Conservation (phyloP, 2,888 invertebrate genomes). For the Chymomyza fuscimana region DNA sequence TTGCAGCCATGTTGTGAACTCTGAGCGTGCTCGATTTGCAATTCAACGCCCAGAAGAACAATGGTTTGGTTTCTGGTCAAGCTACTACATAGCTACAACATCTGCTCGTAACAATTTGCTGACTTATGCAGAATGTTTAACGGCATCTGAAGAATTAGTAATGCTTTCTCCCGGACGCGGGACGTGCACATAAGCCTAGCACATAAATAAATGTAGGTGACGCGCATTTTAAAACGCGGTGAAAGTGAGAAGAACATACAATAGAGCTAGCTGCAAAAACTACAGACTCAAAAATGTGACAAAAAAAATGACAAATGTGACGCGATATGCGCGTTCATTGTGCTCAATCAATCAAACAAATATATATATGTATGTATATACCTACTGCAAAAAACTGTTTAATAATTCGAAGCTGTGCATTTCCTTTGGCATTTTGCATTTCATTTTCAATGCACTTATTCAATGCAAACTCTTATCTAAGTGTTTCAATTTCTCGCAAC, state of each 20-base stretch:
- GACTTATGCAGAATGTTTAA: conserved; percentile 67
- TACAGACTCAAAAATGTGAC: background rate
- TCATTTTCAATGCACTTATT: conserved; percentile 5
- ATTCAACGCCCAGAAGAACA: conserved; percentile 64
- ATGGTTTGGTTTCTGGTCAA: conserved; percentile 40
- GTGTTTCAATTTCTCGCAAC: conserved; percentile 44
- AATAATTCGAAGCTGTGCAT: conserved; percentile 14
- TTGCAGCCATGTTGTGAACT: conserved; percentile 51
- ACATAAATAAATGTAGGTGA: conserved; percentile 60
- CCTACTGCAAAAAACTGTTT: conserved; percentile 6
- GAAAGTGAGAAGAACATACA: conserved; percentile 51
- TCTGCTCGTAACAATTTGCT: conserved; percentile 69
- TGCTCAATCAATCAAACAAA: conserved; percentile 30
- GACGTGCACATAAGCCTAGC: no score
- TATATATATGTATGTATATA: background rate
- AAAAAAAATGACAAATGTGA: conserved; percentile 22
- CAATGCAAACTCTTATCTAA: conserved; percentile 52
- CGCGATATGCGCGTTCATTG: conserved; percentile 33
- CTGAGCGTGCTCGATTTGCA: conserved; percentile 60
- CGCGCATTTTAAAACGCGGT: conserved; percentile 66
- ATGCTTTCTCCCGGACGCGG: background rate
- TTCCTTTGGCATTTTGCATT: conserved; percentile 7
- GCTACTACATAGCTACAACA: conserved; percentile 26
- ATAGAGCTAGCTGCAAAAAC: background rate
- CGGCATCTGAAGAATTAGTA: conserved; percentile 31